phyloP scores from a whole-genome alignment of 2,888 invertebrate species.

The Amphiduros pacificus region DNA sequence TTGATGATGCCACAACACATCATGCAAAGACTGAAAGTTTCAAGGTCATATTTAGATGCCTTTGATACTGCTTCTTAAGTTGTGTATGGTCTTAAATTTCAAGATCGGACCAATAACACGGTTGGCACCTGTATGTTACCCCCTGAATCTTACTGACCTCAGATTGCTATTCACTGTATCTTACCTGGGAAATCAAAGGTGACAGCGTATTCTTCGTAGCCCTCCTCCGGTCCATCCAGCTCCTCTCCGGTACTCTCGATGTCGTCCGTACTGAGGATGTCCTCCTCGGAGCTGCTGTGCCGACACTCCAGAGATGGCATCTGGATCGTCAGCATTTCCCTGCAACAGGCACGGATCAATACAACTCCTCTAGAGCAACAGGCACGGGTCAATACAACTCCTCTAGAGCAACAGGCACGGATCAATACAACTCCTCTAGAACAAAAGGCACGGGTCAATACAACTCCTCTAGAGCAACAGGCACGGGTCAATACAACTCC shows the following conservation, averaged over 20 bases:
- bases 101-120: neutral
- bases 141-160: neutral
- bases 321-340: slow-evolving; percentile 48
- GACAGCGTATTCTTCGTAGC: slow-evolving; percentile 44
- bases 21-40: too few relatives aligned
- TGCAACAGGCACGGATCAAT: too few relatives aligned
- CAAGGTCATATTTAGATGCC: too few relatives aligned
- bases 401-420: too few relatives aligned
- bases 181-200: slow-evolving; percentile 52
- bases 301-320: slow-evolving; percentile 51
- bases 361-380: too few relatives aligned
- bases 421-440: too few relatives aligned
- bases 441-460: too few relatives aligned
- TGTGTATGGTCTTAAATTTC: neutral
- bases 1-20: too few relatives aligned
- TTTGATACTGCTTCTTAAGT: too few relatives aligned
- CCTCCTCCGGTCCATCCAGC: slow-evolving; percentile 35
- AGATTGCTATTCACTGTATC: neutral
- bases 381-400: too few relatives aligned
- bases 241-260: slow-evolving; percentile 42
- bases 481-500: too few relatives aligned
- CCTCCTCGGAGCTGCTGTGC: slow-evolving; percentile 69
- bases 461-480: too few relatives aligned
- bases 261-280: slow-evolving; percentile 71
- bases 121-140: neutral